Evolutionary conservation across 2,888 invertebrate genomes (phyloP).

Genomic region (Drosophila limbata): DNA sequence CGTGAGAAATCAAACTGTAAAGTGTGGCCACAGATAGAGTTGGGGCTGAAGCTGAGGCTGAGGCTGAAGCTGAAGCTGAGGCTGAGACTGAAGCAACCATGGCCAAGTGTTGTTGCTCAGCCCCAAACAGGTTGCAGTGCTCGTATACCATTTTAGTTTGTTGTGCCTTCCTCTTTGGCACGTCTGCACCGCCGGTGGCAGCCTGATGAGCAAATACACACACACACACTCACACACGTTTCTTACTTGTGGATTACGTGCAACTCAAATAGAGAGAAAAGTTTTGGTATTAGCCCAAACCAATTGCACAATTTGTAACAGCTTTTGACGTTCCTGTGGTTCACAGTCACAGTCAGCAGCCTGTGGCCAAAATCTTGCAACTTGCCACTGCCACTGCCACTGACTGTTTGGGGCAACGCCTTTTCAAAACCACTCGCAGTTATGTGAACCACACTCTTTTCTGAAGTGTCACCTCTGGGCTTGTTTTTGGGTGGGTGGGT

Average conservation of each 20-base stretch:
- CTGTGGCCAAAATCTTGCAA: constrained; percentile 37
- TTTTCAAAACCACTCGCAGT: constrained; percentile 29
- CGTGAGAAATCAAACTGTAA: constrained; percentile 80
- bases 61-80: constrained; percentile 4
- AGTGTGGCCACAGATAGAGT: constrained; percentile 62
- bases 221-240: constrained; percentile 21
- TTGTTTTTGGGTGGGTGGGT: constrained; percentile 50
- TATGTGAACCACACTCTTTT: constrained; percentile 24
- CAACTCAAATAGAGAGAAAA: constrained; percentile 49
- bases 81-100: not conserved
- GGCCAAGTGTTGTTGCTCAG: constrained; percentile 41
- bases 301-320: constrained; percentile 79
- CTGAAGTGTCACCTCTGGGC: constrained; percentile 62
- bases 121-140: constrained; percentile 75
- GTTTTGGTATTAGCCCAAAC: constrained; percentile 73
- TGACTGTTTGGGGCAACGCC: constrained; percentile 58
- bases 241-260: constrained; percentile 29
- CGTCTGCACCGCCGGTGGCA: constrained; percentile 60
- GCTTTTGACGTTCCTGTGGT: constrained; percentile 69
- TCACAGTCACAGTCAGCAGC: constrained; percentile 30
- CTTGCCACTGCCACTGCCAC: constrained; percentile 32
- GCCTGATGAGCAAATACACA: constrained; percentile 53
- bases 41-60: constrained; percentile 8
- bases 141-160: constrained; percentile 78
- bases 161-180: constrained; percentile 61